Percentiles rank a stretch among this genome's conserved stretches.
phyloP scores from a whole-genome alignment of 2,888 invertebrate species.

The Cyclophora albipunctata region DNA sequence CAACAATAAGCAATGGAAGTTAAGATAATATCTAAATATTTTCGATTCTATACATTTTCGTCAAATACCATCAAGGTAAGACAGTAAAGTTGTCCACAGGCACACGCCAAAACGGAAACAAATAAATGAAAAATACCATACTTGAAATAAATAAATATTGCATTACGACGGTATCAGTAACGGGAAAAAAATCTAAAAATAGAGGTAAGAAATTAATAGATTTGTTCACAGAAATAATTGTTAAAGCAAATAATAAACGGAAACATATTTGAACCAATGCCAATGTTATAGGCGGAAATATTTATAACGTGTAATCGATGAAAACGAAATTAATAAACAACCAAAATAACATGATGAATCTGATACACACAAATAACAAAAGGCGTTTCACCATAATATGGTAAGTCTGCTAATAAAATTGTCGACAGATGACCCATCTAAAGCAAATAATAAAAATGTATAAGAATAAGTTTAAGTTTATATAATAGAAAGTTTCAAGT shows the following conservation, averaged over 20 bases:
- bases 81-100: too few species aligned
- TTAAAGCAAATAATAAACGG: neutral
- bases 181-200: slow-evolving; percentile 3
- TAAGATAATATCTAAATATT: too few species aligned
- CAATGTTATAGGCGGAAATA: too few species aligned
- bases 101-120: too few species aligned
- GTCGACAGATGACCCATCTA: neutral
- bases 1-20: too few species aligned
- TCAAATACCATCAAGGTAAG: too few species aligned
- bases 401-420: neutral
- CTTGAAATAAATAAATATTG: neutral
- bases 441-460: neutral
- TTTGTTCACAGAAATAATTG: neutral
- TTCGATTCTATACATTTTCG: too few species aligned
- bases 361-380: neutral
- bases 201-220: slow-evolving; percentile 2
- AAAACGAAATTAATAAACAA: neutral
- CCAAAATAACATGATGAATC: neutral
- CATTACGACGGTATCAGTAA: neutral
- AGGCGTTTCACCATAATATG: neutral
- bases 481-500: neutral
- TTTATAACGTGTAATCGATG: too few species aligned
- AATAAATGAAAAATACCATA: too few species aligned
- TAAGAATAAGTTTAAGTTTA: neutral
- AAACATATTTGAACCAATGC: too few species aligned